Evolutionary conservation across 2,113 vertebrate species (phyloP).

Genomic region (Gopherus evgoodei): DNA sequence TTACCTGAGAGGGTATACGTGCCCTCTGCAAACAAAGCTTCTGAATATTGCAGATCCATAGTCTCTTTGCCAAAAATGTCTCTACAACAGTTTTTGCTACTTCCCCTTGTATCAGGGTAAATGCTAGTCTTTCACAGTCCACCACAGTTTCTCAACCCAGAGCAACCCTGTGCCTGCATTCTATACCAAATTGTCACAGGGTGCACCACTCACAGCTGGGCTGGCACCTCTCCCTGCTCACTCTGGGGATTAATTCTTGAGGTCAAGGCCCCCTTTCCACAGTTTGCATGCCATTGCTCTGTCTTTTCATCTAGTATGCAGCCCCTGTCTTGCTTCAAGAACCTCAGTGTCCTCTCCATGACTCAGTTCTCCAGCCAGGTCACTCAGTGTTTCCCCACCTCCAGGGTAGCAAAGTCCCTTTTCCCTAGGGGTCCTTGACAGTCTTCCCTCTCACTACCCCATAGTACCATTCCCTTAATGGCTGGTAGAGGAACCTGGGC

Average conservation of each 20-base stretch:
- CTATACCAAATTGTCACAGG: background rate
- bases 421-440: too few relatives aligned
- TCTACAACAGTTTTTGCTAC: background rate
- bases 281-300: background rate
- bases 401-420: too few relatives aligned
- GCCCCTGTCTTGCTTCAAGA: background rate
- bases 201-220: background rate
- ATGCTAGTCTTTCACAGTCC: too few relatives aligned
- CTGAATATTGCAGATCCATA: background rate
- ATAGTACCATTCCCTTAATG: too few relatives aligned
- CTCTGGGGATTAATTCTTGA: background rate
- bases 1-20: background rate
- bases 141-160: too few relatives aligned
- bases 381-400: too few relatives aligned
- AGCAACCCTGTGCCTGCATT: background rate
- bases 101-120: background rate
- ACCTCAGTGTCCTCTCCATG: background rate
- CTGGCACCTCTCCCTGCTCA: background rate
- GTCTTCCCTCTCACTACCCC: too few relatives aligned
- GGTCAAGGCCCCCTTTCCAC: background rate
- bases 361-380: background rate
- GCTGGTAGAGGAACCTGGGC: too few relatives aligned
- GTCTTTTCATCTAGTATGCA: background rate
- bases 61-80: background rate
- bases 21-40: background rate